Conservation (phyloP, 2,113 vertebrate genomes). For the Alethe diademata region DNA sequence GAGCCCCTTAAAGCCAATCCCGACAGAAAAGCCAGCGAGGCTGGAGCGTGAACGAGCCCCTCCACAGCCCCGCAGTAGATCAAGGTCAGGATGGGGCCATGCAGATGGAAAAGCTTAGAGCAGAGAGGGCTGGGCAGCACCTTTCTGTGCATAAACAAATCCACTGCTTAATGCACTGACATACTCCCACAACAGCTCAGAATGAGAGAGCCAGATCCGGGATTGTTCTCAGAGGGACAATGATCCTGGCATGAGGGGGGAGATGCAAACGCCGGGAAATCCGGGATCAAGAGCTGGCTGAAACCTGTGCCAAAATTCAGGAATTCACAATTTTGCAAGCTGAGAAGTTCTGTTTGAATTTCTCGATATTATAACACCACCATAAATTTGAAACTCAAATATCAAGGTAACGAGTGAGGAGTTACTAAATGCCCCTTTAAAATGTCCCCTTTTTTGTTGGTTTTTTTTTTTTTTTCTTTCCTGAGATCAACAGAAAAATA, state of each 20-base stretch:
- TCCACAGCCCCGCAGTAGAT: neutral
- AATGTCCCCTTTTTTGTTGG: neutral
- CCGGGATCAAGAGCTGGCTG: neutral
- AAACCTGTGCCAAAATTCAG: neutral
- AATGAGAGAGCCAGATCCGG: neutral
- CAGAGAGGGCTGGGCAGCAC: neutral
- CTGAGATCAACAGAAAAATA: neutral
- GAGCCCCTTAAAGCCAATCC: neutral
- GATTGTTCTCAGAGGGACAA: constrained; percentile 25
- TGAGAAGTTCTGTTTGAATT: neutral
- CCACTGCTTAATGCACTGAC: neutral
- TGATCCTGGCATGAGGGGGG: neutral
- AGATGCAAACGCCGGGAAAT: constrained; percentile 8
- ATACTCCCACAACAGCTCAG: neutral
- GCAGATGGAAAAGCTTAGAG: constrained; percentile 41
- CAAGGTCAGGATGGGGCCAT: constrained; percentile 12
- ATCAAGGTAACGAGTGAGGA: neutral
- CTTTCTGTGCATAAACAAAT: neutral
- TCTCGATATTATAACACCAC: neutral
- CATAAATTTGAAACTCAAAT: neutral
- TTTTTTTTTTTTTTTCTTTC: neutral
- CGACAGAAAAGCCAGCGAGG: neutral
- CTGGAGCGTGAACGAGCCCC: neutral
- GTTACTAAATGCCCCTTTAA: neutral
- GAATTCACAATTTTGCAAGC: neutral